phyloP scores from a whole-genome alignment of 2,888 invertebrate genomes.

The Hirudinaria manillensis region DNA sequence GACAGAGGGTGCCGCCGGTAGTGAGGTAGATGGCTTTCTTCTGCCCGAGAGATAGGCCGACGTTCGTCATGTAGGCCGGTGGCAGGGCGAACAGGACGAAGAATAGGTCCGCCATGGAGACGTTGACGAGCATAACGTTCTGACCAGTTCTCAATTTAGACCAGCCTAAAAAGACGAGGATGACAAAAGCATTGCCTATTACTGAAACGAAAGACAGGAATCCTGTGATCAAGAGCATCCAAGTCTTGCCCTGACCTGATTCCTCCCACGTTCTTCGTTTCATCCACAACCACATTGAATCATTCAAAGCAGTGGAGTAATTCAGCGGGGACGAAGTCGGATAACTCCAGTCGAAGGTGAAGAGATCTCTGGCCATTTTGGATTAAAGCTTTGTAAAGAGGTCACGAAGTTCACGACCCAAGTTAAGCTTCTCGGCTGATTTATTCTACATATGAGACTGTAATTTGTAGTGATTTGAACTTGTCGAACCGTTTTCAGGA shows the following conservation, averaged over 20 bases:
- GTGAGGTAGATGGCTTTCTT: background rate
- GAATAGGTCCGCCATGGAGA: slow-evolving; percentile 38
- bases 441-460: no score
- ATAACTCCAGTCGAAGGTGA: slow-evolving; percentile 12
- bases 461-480: no score
- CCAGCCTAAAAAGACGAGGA: slow-evolving; percentile 32
- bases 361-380: slow-evolving; percentile 3
- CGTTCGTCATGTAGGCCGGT: slow-evolving; percentile 34
- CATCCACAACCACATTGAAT: slow-evolving; percentile 1
- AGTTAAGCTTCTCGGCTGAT: no score
- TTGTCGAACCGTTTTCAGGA: no score
- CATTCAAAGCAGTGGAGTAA: slow-evolving; percentile 15
- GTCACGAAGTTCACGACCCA: no score
- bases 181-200: slow-evolving; percentile 35
- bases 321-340: background rate
- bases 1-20: slow-evolving; percentile 26
- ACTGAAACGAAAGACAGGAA: slow-evolving; percentile 34
- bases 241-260: slow-evolving; percentile 33
- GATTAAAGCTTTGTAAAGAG: background rate
- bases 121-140: slow-evolving; percentile 40
- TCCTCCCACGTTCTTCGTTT: slow-evolving; percentile 33
- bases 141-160: slow-evolving; percentile 36
- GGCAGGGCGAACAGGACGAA: slow-evolving; percentile 35
- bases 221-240: slow-evolving; percentile 35
- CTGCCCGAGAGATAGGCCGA: background rate